Conservation (phyloP, 1,140 invertebrate genomes). For the Lepidotrigona ventralis region DNA sequence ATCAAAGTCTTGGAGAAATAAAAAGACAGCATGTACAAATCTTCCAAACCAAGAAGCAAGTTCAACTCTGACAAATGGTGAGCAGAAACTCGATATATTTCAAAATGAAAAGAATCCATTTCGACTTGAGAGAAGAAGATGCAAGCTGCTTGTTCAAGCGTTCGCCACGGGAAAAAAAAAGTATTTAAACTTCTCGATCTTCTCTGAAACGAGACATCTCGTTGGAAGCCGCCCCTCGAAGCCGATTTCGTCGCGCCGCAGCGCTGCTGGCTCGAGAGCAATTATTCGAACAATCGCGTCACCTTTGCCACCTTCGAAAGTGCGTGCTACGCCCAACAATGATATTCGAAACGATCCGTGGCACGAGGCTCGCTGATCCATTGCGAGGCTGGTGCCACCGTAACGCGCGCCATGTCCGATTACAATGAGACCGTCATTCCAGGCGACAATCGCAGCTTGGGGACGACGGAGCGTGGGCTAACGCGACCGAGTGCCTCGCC, state of each 20-base stretch:
- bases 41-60: no score
- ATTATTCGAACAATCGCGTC: slow-evolving; percentile 52
- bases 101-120: no score
- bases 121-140: not conserved
- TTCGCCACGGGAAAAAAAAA: not conserved
- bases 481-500: slow-evolving; percentile 66
- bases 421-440: slow-evolving; percentile 62
- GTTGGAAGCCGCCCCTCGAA: slow-evolving; percentile 12
- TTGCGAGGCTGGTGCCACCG: slow-evolving; percentile 68
- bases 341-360: slow-evolving; percentile 67
- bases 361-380: slow-evolving; percentile 66
- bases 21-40: no score
- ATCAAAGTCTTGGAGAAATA: no score
- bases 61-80: no score
- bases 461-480: slow-evolving; percentile 70
- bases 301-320: slow-evolving; percentile 64
- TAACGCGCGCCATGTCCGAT: slow-evolving; percentile 45
- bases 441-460: slow-evolving; percentile 49
- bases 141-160: not conserved
- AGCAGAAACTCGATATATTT: no score
- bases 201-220: slow-evolving; percentile 15
- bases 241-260: not conserved
- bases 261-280: slow-evolving; percentile 21
- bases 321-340: slow-evolving; percentile 64
- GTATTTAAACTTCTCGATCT: not conserved